Evolutionary conservation across 2,888 invertebrate species (phyloP).

Genomic region (Rambutsinella grinnellia): DNA sequence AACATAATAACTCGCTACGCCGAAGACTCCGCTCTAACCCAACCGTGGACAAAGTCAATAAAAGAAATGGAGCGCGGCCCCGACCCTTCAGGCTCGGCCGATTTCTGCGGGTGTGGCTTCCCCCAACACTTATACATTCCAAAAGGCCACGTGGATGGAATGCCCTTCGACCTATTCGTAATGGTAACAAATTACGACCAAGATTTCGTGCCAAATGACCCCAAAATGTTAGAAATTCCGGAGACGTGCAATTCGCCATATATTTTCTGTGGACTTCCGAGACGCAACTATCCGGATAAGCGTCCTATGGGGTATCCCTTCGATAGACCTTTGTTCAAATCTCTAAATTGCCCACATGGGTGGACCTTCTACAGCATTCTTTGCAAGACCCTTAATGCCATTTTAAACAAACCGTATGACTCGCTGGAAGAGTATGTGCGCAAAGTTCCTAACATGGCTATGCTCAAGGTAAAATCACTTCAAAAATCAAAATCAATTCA

Average conservation of each 20-base stretch:
- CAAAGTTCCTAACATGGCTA: slow-evolving; percentile 43
- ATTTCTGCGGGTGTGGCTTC: slow-evolving; percentile 73
- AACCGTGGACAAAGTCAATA: slow-evolving; percentile 33
- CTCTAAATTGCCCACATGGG: slow-evolving; percentile 23
- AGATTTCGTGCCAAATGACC: slow-evolving; percentile 38
- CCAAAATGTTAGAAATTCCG: slow-evolving; percentile 5
- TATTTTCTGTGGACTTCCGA: slow-evolving; percentile 40
- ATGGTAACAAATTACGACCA: slow-evolving; percentile 57
- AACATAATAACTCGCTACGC: slow-evolving; percentile 37
- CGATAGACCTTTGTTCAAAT: slow-evolving; percentile 33
- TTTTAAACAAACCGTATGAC: slow-evolving; percentile 29
- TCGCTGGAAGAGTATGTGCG: slow-evolving; percentile 28
- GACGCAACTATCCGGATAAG: slow-evolving; percentile 32
- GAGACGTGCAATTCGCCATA: slow-evolving; percentile 39
- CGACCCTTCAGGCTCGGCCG: slow-evolving; percentile 20
- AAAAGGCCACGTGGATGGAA: slow-evolving; percentile 78
- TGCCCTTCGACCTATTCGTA: slow-evolving; percentile 54
- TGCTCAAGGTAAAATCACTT: too few relatives aligned
- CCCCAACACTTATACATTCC: slow-evolving; percentile 84
- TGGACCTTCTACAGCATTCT: slow-evolving; percentile 18
- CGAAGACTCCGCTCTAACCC: slow-evolving; percentile 36
- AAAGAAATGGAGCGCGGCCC: neutral
- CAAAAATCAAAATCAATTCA: too few relatives aligned
- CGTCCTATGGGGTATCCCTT: slow-evolving; percentile 42
- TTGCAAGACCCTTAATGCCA: slow-evolving; percentile 38